These are phyloP conservation scores for Thalpophila matura DNA, from an alignment of 2,888 invertebrate genomes.

Conservation along the genomic window DNA sequence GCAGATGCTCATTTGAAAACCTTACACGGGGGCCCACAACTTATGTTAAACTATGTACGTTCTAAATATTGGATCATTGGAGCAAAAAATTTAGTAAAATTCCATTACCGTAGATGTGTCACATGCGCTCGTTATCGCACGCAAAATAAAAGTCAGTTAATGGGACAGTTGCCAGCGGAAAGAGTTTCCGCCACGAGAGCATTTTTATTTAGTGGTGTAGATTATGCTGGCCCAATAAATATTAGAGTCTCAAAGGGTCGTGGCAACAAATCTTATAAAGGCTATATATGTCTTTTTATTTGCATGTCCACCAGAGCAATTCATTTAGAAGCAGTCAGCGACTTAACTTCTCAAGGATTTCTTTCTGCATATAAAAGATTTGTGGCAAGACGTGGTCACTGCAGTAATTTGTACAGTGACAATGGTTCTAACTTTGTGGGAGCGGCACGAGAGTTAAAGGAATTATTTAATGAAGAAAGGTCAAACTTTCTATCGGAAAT, in stretches of 20 bases:
- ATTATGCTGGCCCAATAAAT: not conserved
- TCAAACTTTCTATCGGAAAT: not conserved
- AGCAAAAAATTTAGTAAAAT: too few relatives aligned
- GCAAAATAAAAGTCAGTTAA: not conserved
- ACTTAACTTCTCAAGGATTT: not conserved
- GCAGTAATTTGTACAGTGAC: not conserved
- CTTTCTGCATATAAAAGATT: not conserved
- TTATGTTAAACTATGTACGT: too few relatives aligned
- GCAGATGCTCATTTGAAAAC: too few relatives aligned
- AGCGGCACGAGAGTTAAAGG: not conserved
- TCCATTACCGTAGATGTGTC: too few relatives aligned
- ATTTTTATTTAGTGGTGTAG: not conserved
- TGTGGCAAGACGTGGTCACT: not conserved
- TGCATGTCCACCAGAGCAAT: not conserved
- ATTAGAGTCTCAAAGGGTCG: constrained; percentile 1
- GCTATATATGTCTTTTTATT: not conserved
- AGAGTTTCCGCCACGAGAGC: not conserved
- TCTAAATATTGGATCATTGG: too few relatives aligned
- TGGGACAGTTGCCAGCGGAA: not conserved
- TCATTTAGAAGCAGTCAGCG: not conserved
- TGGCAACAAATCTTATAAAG: not conserved
- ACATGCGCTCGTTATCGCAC: too few relatives aligned
- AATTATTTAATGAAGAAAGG: too few relatives aligned
- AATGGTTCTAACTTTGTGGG: not conserved
- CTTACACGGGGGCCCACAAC: too few relatives aligned